These are phyloP conservation scores for Hypolimnas misippus DNA, from an alignment of 2,888 invertebrate species.

Conservation along the genomic window DNA sequence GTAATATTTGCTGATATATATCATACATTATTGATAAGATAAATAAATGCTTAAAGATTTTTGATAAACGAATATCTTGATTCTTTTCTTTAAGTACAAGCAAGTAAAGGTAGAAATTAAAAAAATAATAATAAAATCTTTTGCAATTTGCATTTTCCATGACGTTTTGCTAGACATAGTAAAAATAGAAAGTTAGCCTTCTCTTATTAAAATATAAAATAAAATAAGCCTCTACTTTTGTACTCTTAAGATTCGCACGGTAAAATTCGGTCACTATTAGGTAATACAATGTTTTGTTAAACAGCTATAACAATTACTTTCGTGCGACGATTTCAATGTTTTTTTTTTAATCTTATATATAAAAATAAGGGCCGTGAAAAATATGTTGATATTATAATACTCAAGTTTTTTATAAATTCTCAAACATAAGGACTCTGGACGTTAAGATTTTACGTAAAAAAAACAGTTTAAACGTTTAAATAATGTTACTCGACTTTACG, in stretches of 20 bases:
- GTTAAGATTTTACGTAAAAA: too few species aligned
- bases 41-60: too few species aligned
- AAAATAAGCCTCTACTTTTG: not conserved
- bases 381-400: too few species aligned
- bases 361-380: too few species aligned
- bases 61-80: too few species aligned
- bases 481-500: too few species aligned
- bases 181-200: slow-evolving; percentile 10
- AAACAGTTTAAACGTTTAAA: too few species aligned
- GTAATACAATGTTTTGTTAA: not conserved
- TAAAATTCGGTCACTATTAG: not conserved
- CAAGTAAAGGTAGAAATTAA: not conserved
- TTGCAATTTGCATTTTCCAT: not conserved
- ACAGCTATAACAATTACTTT: slow-evolving; percentile 3
- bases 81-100: not conserved
- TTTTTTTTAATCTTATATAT: too few species aligned
- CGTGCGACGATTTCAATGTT: too few species aligned
- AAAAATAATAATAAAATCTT: not conserved
- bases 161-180: not conserved
- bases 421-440: too few species aligned
- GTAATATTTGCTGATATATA: not conserved
- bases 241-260: not conserved
- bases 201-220: slow-evolving; percentile 3
- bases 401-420: too few species aligned
- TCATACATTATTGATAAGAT: not conserved